phyloP scores from a whole-genome alignment of 2,113 vertebrate genomes.

The Etheostoma spectabile region DNA sequence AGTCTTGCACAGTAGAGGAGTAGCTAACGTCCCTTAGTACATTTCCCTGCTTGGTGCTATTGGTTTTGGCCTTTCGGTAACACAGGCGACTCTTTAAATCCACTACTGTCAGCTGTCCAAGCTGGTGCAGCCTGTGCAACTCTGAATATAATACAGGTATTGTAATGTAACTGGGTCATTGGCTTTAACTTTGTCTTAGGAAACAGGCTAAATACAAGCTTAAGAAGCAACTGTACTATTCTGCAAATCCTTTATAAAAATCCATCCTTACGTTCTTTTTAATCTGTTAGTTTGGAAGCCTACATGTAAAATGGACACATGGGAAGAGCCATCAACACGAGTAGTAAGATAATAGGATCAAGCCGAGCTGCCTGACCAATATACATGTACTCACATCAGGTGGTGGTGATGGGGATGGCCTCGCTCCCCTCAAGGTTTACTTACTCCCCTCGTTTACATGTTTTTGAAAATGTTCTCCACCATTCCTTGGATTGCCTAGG shows the following conservation, averaged over 20 bases:
- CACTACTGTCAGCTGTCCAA: not conserved
- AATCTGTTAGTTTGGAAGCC: not conserved
- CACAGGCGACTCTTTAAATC: not conserved
- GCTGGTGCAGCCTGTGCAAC: not conserved
- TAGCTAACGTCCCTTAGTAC: too few species aligned
- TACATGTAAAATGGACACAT: not conserved
- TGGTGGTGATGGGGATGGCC: not conserved
- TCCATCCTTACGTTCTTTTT: slow-evolving; percentile 5
- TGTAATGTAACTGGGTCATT: slow-evolving; percentile 8
- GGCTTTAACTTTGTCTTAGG: not conserved
- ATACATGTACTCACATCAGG: not conserved
- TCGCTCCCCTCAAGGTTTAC: not conserved
- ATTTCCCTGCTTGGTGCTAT: not conserved
- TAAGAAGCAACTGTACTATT: not conserved
- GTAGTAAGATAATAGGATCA: not conserved
- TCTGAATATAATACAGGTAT: not conserved
- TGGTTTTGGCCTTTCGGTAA: not conserved
- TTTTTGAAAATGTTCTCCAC: not conserved
- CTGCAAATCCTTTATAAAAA: not conserved
- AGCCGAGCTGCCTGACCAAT: not conserved
- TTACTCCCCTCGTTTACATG: not conserved
- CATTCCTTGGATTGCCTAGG: not conserved
- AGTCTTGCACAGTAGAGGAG: too few species aligned
- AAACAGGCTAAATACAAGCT: not conserved
- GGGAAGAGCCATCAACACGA: not conserved